A percentile compares a stretch with the other conserved stretches of the same genome.
Evolutionary conservation across 2,113 vertebrate species (phyloP).

Genomic region (Carassius gibelio): DNA sequence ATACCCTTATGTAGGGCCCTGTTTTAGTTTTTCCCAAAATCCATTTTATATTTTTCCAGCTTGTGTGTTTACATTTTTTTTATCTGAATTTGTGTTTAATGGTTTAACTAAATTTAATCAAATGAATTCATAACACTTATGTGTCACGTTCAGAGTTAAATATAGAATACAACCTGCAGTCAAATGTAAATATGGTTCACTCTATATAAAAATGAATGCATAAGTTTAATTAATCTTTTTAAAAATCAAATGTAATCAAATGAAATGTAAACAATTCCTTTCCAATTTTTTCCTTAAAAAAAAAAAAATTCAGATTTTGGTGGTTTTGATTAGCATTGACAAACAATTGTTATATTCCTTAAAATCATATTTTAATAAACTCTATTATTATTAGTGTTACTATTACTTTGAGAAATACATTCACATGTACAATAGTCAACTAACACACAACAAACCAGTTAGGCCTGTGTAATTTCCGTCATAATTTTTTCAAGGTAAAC

Average conservation of each 20-base stretch:
- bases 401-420: neutral
- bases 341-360: neutral
- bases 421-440: neutral
- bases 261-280: neutral
- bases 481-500: neutral
- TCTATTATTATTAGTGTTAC: no score
- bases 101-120: neutral
- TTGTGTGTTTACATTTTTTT: neutral
- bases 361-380: no score
- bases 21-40: neutral
- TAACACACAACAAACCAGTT: neutral
- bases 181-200: no score
- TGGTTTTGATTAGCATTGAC: neutral
- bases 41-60: neutral
- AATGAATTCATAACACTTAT: neutral
- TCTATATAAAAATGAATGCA: neutral
- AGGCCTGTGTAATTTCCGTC: neutral
- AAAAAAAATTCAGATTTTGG: neutral
- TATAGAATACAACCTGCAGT: no score
- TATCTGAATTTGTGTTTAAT: neutral
- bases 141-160: no score
- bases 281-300: neutral
- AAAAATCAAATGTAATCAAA: neutral
- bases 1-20: neutral
- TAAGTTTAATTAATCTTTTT: neutral